Conservation (phyloP, 1,140 invertebrate genomes). For the Tetramorium simillimum region DNA sequence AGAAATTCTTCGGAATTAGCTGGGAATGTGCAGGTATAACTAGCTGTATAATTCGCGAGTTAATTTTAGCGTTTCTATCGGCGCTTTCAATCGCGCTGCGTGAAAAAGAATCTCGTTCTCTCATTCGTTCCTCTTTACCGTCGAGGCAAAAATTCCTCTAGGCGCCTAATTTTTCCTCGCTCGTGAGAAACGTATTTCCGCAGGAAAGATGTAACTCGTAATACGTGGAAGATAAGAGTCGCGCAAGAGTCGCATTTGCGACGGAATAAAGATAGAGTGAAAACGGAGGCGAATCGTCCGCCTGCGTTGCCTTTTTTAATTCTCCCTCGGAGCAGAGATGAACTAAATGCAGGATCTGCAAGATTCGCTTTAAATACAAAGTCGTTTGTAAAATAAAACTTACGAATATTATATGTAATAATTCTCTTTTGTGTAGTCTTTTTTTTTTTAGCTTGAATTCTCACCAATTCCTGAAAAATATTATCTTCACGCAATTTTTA, state of each 20-base stretch:
- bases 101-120: not conserved
- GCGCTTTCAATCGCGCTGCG: not conserved
- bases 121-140: not conserved
- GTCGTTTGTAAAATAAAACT: not conserved
- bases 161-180: not conserved
- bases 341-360: not conserved
- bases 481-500: not conserved
- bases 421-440: not conserved
- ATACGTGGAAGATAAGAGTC: constrained; percentile 18
- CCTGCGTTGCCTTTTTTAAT: not conserved
- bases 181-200: constrained; percentile 21
- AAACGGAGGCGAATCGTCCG: not conserved
- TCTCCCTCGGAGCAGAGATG: not conserved
- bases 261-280: constrained; percentile 17
- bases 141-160: not conserved
- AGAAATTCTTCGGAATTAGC: constrained; percentile 37
- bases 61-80: not conserved
- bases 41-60: constrained; percentile 21
- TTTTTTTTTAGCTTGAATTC: not conserved
- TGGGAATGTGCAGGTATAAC: not conserved
- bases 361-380: not conserved
- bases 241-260: not conserved
- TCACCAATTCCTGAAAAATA: not conserved
- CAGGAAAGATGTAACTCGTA: constrained; percentile 11
- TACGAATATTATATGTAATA: not conserved